phyloP scores from a whole-genome alignment of 1,140 invertebrate species.

The Ctenoplectra terminalis region DNA sequence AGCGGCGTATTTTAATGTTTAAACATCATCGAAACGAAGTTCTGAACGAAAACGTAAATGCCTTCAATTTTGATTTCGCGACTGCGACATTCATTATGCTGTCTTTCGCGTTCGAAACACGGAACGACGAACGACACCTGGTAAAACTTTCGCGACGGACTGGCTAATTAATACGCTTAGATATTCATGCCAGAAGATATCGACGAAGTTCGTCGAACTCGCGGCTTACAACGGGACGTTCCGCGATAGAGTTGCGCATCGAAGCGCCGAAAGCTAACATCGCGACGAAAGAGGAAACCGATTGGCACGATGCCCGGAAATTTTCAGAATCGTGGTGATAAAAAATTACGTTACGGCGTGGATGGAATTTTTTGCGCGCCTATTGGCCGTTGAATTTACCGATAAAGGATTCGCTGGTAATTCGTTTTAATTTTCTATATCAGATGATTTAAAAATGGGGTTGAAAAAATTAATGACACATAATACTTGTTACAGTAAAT shows the following conservation, averaged over 20 bases:
- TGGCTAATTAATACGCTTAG: conserved; percentile 54
- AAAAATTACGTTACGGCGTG: not conserved
- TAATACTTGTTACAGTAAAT: no score
- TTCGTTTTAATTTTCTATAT: not conserved
- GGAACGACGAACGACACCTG: not conserved
- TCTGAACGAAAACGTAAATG: not conserved
- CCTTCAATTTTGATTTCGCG: not conserved
- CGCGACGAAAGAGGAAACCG: not conserved
- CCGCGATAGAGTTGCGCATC: conserved; percentile 15
- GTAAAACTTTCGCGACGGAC: conserved; percentile 27
- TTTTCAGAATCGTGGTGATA: conserved; percentile 2
- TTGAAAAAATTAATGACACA: no score
- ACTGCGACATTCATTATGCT: conserved; percentile 12
- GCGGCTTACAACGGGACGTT: conserved; percentile 14
- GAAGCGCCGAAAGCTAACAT: conserved; percentile 12
- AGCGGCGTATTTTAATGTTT: not conserved
- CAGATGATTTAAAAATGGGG: no score
- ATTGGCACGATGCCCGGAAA: conserved; percentile 34
- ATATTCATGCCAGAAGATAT: conserved; percentile 49
- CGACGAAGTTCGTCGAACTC: conserved; percentile 39
- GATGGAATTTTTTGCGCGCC: not conserved
- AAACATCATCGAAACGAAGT: not conserved
- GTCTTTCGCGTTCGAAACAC: conserved; percentile 3
- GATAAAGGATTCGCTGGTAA: not conserved
- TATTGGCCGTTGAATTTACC: not conserved